Evolutionary conservation across 2,113 vertebrate species (phyloP).

Genomic region (Corynorhinus townsendii): DNA sequence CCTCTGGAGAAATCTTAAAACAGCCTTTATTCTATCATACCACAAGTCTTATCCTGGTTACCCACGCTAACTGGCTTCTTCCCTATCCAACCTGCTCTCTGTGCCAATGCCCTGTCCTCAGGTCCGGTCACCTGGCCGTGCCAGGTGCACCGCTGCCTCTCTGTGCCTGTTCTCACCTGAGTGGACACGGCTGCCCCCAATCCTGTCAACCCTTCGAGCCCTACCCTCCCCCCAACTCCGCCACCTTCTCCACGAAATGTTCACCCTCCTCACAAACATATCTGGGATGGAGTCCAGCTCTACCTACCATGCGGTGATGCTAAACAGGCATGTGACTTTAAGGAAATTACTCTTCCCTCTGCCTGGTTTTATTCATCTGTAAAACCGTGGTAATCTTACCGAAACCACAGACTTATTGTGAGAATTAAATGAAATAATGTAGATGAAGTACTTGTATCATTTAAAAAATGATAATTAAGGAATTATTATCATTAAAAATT

Average conservation of each 20-base stretch:
- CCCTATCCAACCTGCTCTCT: background rate
- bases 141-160: background rate
- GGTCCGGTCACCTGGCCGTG: background rate
- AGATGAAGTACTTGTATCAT: background rate
- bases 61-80: background rate
- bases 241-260: background rate
- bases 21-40: background rate
- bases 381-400: background rate
- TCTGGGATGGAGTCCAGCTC: background rate
- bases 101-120: background rate
- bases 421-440: background rate
- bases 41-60: background rate
- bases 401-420: background rate
- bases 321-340: background rate
- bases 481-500: background rate
- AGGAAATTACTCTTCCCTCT: background rate
- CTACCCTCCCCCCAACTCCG: accelerated
- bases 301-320: background rate
- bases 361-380: background rate
- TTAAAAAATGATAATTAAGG: background rate
- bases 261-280: background rate
- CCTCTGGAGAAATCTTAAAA: background rate
- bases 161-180: background rate
- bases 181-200: background rate
- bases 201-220: background rate